Percentiles rank a stretch among this genome's conserved stretches.
phyloP scores from a whole-genome alignment of 37 sponge, comb jelly and placozoan species.

The Spongilla lacustris region DNA sequence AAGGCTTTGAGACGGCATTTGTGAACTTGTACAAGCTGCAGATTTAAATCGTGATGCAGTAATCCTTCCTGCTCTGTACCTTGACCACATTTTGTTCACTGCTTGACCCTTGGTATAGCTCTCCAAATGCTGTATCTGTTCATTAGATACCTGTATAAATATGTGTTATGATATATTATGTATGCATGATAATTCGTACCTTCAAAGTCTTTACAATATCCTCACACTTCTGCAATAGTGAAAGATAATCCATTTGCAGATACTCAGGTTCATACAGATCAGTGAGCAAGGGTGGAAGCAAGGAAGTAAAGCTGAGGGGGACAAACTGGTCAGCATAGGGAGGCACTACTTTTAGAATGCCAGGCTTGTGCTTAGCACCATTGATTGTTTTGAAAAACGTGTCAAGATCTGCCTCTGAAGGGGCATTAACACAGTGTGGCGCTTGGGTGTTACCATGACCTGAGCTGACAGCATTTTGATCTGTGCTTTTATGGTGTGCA shows the following conservation, averaged over 20 bases:
- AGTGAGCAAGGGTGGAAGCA: conserved; percentile 11
- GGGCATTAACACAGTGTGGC: background rate
- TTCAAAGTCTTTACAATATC: conserved; percentile 10
- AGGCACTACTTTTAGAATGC: conserved; percentile 29
- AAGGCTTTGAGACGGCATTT: conserved; percentile 31
- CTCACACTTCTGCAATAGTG: conserved; percentile 42
- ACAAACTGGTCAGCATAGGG: conserved; percentile 11
- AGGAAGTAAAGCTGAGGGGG: background rate
- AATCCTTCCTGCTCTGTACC: conserved; percentile 37
- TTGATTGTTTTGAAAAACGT: conserved; percentile 6
- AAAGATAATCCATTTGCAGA: conserved; percentile 4
- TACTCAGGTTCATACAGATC: conserved; percentile 33
- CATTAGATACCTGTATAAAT: conserved; percentile 7
- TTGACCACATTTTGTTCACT: conserved; percentile 29
- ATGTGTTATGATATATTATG: too few relatives aligned
- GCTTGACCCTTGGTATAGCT: conserved; percentile 19
- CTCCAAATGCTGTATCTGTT: conserved; percentile 14
- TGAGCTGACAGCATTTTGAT: too few relatives aligned
- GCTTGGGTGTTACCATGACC: too few relatives aligned
- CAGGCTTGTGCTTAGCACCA: conserved; percentile 4
- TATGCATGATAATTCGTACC: conserved; percentile 11
- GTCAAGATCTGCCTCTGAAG: conserved; percentile 10
- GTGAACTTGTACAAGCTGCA: conserved; percentile 39
- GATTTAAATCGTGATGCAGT: conserved; percentile 45
- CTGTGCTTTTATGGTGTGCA: too few relatives aligned